Conservation (phyloP, 2,113 vertebrate species). For the Protobothrops flavoviridis region DNA sequence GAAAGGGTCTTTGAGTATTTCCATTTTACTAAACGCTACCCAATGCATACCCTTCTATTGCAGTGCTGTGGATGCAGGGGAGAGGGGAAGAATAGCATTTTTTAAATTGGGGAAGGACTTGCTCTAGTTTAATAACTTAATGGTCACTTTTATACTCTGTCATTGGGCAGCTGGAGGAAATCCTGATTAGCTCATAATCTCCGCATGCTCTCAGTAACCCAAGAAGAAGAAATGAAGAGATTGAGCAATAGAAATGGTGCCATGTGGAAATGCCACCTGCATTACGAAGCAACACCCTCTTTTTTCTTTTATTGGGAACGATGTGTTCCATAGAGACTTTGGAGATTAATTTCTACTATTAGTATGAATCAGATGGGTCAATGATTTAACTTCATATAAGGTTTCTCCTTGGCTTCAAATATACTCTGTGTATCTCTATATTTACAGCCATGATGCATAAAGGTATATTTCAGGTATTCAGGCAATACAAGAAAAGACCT, state of each 20-base stretch:
- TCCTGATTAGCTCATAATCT: not conserved
- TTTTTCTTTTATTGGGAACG: no score
- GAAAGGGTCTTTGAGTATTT: not conserved
- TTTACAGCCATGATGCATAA: not conserved
- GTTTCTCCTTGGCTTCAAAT: not conserved
- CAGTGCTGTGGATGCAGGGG: not conserved
- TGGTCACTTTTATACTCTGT: not conserved
- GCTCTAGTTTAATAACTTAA: not conserved
- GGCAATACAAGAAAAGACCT: not conserved
- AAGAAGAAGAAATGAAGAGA: not conserved
- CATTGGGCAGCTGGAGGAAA: not conserved
- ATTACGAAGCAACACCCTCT: not conserved
- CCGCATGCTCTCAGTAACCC: not conserved
- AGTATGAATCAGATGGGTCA: not conserved
- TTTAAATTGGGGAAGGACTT: not conserved
- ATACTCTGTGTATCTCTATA: not conserved
- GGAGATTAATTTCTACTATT: not conserved
- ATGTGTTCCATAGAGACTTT: not conserved
- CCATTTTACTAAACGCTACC: not conserved
- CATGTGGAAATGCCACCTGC: not conserved
- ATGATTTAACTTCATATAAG: not conserved
- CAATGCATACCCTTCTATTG: not conserved
- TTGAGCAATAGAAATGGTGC: not conserved
- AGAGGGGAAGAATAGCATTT: not conserved
- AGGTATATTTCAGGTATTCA: not conserved